Conservation (phyloP, 2,888 invertebrate species). For the Coleophora deauratella region DNA sequence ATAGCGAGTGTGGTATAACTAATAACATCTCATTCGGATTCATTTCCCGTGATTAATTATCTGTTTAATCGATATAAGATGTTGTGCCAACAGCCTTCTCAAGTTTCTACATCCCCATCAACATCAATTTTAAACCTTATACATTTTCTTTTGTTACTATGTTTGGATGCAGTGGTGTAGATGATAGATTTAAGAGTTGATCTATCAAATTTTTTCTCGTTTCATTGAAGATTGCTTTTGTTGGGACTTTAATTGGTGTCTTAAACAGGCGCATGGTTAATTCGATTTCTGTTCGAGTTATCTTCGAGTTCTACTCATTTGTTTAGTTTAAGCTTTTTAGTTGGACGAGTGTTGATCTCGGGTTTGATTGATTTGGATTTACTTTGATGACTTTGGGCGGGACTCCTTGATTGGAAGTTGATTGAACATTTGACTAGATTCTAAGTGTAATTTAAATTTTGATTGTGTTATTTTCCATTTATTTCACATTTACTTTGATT, state of each 20-base stretch:
- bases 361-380: slow-evolving; percentile 64
- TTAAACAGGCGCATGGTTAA: slow-evolving; percentile 66
- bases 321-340: slow-evolving; percentile 48
- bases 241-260: slow-evolving; percentile 70
- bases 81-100: slow-evolving; percentile 72
- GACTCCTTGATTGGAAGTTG: slow-evolving; percentile 27
- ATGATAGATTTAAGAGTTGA: slow-evolving; percentile 69
- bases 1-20: slow-evolving; percentile 71
- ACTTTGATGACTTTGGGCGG: slow-evolving; percentile 46
- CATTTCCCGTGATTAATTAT: slow-evolving; percentile 74
- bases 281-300: slow-evolving; percentile 66
- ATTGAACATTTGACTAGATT: slow-evolving; percentile 34
- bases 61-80: slow-evolving; percentile 75
- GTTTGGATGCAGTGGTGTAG: slow-evolving; percentile 7
- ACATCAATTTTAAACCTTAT: not conserved
- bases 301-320: slow-evolving; percentile 53
- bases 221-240: slow-evolving; percentile 71
- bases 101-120: slow-evolving; percentile 28
- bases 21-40: slow-evolving; percentile 74
- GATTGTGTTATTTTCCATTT: not conserved
- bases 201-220: slow-evolving; percentile 67
- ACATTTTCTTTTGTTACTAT: too few relatives aligned
- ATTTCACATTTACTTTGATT: too few relatives aligned
- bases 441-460: not conserved
- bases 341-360: slow-evolving; percentile 58